Evolutionary conservation across 1,140 invertebrate genomes (phyloP).

Genomic region (Dreissena rostriformis): DNA sequence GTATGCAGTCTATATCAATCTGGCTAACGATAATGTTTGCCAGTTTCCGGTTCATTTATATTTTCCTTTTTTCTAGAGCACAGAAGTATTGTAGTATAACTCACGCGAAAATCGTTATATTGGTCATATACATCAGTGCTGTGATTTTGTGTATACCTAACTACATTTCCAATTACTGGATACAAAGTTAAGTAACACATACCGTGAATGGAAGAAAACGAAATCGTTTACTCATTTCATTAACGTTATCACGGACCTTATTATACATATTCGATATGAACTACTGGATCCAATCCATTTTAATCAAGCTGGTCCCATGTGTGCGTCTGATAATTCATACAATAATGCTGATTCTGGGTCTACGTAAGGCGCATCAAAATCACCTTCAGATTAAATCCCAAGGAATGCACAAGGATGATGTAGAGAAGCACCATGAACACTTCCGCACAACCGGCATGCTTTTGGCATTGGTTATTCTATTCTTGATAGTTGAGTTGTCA

Average conservation of each 20-base stretch:
- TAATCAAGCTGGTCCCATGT: conserved; percentile 82
- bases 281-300: conserved; percentile 77
- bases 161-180: conserved; percentile 82
- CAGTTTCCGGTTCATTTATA: conserved; percentile 95
- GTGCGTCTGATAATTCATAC: conserved; percentile 81
- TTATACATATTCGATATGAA: conserved; percentile 67
- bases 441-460: conserved; percentile 96
- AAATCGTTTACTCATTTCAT: conserved; percentile 37
- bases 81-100: conserved; percentile 88
- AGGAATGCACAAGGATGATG: conserved; percentile 74
- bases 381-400: conserved; percentile 76
- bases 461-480: conserved; percentile 92
- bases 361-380: conserved; percentile 80
- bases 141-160: conserved; percentile 90
- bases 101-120: conserved; percentile 88
- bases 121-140: conserved; percentile 87
- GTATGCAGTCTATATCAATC: conserved; percentile 96
- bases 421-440: conserved; percentile 82
- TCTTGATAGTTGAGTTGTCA: conserved; percentile 93
- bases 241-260: conserved; percentile 28
- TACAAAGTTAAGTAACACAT: conserved; percentile 1
- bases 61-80: conserved; percentile 89
- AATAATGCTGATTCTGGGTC: conserved; percentile 80
- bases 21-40: conserved; percentile 96
- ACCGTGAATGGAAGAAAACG: conserved; percentile 14